Percentiles rank a stretch among this genome's conserved stretches.
These are phyloP conservation scores for Glareola pratincola DNA, from an alignment of 2,113 vertebrate species.

Conservation along the genomic window DNA sequence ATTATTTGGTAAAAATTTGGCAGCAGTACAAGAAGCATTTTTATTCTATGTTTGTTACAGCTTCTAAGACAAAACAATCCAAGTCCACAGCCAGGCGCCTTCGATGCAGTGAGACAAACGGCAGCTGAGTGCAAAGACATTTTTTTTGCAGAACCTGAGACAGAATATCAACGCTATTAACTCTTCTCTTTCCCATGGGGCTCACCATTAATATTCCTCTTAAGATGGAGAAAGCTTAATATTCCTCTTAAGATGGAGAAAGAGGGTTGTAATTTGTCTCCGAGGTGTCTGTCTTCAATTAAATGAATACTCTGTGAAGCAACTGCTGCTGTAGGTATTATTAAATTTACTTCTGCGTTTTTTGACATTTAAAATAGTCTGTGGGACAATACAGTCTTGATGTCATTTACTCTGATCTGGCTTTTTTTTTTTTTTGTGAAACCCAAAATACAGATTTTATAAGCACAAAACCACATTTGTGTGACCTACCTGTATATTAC, in stretches of 20 bases:
- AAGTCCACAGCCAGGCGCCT: background rate
- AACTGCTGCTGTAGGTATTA: background rate
- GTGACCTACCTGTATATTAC: background rate
- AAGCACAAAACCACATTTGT: background rate
- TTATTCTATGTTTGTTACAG: background rate
- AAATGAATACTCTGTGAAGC: background rate
- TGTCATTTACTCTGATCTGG: background rate
- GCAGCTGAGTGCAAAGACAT: background rate
- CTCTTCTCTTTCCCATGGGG: background rate
- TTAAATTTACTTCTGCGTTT: background rate
- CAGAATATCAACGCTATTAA: background rate
- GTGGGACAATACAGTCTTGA: background rate
- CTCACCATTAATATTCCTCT: background rate
- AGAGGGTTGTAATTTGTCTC: background rate
- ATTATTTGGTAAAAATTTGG: background rate
- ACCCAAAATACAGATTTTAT: background rate
- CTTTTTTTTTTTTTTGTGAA: background rate
- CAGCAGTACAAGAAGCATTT: background rate
- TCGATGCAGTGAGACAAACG: accelerated
- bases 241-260: background rate
- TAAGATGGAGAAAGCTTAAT: background rate
- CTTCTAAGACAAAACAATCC: background rate
- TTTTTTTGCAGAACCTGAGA: background rate
- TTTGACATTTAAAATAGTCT: background rate
- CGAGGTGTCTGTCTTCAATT: background rate